A percentile compares a stretch with the other conserved stretches of the same genome.
These are phyloP conservation scores for Achatina immaculata DNA, from an alignment of 1,140 invertebrate genomes.

Conservation along the genomic window DNA sequence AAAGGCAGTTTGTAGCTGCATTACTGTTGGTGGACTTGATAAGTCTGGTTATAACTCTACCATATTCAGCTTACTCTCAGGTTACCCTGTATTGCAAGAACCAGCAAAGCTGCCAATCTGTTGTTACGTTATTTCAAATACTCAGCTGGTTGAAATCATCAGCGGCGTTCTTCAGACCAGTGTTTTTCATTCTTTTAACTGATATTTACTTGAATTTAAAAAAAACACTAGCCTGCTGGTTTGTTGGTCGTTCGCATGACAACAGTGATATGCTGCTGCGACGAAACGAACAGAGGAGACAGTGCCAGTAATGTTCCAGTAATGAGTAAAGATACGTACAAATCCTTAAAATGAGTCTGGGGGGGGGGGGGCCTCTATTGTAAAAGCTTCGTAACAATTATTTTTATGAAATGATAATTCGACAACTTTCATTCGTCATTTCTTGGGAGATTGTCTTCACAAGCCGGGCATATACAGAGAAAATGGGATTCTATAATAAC, in stretches of 20 bases:
- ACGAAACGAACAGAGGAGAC: background rate
- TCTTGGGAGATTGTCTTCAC: too few relatives aligned
- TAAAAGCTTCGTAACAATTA: too few relatives aligned
- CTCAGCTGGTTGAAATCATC: slow-evolving; percentile 44
- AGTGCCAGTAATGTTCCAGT: too few relatives aligned
- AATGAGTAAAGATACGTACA: too few relatives aligned
- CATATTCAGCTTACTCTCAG: slow-evolving; percentile 43
- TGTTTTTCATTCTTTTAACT: slow-evolving; percentile 41
- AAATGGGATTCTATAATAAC: too few relatives aligned
- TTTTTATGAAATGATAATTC: too few relatives aligned
- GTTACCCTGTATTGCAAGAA: slow-evolving; percentile 38
- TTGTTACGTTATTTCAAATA: slow-evolving; percentile 39
- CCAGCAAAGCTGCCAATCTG: slow-evolving; percentile 35
- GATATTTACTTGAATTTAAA: slow-evolving; percentile 1
- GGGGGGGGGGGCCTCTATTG: too few relatives aligned
- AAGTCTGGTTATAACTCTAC: slow-evolving; percentile 41
- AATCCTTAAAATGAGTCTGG: too few relatives aligned
- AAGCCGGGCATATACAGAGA: too few relatives aligned
- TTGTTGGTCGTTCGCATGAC: background rate
- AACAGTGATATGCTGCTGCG: background rate
- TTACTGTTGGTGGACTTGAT: slow-evolving; percentile 41
- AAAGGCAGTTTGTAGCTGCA: slow-evolving; percentile 41
- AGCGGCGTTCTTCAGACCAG: slow-evolving; percentile 35
- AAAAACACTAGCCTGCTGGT: background rate
- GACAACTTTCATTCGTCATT: too few relatives aligned